Conservation (phyloP, 2,888 invertebrate species). For the Pterostichus niger region DNA sequence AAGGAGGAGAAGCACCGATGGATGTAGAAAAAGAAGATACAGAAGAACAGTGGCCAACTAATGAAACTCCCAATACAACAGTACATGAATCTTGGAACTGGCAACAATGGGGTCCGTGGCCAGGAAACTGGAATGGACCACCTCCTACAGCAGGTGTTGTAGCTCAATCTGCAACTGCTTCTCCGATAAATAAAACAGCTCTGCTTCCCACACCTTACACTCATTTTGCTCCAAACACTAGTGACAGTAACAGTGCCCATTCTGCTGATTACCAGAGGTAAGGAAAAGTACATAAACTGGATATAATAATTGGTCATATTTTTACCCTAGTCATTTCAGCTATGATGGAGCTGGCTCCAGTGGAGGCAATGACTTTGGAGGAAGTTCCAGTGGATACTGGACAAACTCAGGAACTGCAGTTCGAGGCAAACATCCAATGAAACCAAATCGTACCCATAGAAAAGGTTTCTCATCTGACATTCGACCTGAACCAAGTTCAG, state of each 20-base stretch:
- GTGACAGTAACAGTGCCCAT: constrained; percentile 71
- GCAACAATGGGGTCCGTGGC: constrained; percentile 74
- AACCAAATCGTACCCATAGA: constrained; percentile 35
- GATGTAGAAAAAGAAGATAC: constrained; percentile 88
- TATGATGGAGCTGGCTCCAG: constrained; percentile 34
- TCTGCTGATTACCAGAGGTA: constrained; percentile 70
- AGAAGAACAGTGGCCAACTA: constrained; percentile 73
- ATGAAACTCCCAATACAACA: constrained; percentile 74
- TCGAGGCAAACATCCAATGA: constrained; percentile 59
- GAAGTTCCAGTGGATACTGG: constrained; percentile 61
- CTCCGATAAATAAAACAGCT: constrained; percentile 68
- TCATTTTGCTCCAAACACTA: constrained; percentile 69
- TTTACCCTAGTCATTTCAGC: constrained; percentile 24
- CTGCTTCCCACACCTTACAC: constrained; percentile 74
- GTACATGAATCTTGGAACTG: constrained; percentile 72
- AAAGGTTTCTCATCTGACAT: constrained; percentile 65
- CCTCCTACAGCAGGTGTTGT: constrained; percentile 76
- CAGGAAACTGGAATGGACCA: constrained; percentile 72
- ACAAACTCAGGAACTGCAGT: constrained; percentile 46
- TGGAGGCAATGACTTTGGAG: constrained; percentile 23
- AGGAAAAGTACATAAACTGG: constrained; percentile 42
- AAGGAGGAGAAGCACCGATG: constrained; percentile 93
- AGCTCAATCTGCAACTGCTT: constrained; percentile 74
- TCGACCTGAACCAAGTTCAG: constrained; percentile 68
- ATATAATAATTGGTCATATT: neutral